Evolutionary conservation across 2,113 vertebrate genomes (phyloP).

Genomic region (Cinclus mexicanus): DNA sequence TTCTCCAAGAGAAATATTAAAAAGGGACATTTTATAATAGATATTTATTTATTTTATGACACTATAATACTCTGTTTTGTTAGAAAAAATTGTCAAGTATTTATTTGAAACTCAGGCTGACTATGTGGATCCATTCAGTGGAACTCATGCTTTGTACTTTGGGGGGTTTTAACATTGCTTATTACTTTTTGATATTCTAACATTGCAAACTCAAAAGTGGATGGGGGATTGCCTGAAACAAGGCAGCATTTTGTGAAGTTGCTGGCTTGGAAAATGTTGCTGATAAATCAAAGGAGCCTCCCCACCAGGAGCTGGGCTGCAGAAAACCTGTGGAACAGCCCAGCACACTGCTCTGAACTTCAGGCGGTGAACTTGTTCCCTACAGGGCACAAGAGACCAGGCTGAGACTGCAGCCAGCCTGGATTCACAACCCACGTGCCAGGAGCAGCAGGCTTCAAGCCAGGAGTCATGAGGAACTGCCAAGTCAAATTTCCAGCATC

Average conservation of each 20-base stretch:
- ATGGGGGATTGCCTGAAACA: neutral
- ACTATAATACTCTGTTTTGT: neutral
- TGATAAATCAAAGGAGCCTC: neutral
- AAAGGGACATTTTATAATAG: neutral
- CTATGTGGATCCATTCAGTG: neutral
- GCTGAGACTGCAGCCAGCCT: neutral
- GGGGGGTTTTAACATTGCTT: neutral
- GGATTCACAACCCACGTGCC: neutral
- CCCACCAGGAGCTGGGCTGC: fast-evolving
- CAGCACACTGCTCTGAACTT: neutral
- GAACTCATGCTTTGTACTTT: neutral
- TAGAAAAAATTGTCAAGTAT: neutral
- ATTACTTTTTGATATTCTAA: neutral
- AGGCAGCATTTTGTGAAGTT: neutral
- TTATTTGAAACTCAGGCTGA: neutral
- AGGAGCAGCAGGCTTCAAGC: neutral
- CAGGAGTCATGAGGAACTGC: neutral
- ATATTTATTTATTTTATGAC: neutral
- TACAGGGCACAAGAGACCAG: neutral
- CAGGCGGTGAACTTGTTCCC: neutral
- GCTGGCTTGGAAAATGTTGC: neutral
- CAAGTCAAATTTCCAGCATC: neutral
- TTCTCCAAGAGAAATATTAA: neutral
- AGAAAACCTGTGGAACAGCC: neutral
- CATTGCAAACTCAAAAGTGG: neutral